Percentiles rank a stretch among this genome's conserved stretches.
These are phyloP conservation scores for Salmo trutta DNA, from an alignment of 2,797 vertebrate genomes.

Conservation along the genomic window DNA sequence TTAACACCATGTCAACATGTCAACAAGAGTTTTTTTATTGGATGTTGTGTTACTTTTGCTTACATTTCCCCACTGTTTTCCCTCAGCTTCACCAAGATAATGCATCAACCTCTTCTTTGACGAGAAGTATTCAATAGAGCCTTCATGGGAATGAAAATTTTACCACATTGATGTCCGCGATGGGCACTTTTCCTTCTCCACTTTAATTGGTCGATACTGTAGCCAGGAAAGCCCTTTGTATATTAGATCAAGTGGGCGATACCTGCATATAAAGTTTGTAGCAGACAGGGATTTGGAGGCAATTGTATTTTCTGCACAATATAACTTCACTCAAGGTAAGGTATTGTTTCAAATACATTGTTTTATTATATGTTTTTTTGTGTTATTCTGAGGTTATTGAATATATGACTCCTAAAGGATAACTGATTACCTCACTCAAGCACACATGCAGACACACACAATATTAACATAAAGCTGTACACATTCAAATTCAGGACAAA, in stretches of 20 bases:
- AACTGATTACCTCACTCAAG: neutral
- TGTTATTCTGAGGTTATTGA: neutral
- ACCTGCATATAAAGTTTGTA: constrained; percentile 98
- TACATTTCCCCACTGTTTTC: constrained; percentile 13
- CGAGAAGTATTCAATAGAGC: constrained; percentile 94
- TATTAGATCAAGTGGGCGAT: constrained; percentile 94
- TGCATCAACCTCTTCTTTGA: constrained; percentile 96
- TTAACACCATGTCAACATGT: constrained; percentile 1
- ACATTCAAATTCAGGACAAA: neutral
- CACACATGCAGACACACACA: neutral
- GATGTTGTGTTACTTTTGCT: neutral
- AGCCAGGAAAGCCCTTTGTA: constrained; percentile 90
- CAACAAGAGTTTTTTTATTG: neutral
- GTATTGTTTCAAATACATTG: too few species aligned
- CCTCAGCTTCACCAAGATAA: constrained; percentile 89
- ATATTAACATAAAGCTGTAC: neutral
- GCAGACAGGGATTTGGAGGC: constrained; percentile 95
- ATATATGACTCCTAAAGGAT: neutral
- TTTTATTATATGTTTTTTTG: neutral
- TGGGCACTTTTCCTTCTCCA: constrained; percentile 95
- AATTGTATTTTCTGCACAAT: constrained; percentile 91
- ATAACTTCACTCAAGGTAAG: constrained; percentile 97
- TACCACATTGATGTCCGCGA: constrained; percentile 98
- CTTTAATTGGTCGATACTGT: constrained; percentile 96
- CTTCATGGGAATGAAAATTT: constrained; percentile 98